Evolutionary conservation across 1,140 invertebrate genomes (phyloP).

Genomic region (Eupristina koningsbergeri): DNA sequence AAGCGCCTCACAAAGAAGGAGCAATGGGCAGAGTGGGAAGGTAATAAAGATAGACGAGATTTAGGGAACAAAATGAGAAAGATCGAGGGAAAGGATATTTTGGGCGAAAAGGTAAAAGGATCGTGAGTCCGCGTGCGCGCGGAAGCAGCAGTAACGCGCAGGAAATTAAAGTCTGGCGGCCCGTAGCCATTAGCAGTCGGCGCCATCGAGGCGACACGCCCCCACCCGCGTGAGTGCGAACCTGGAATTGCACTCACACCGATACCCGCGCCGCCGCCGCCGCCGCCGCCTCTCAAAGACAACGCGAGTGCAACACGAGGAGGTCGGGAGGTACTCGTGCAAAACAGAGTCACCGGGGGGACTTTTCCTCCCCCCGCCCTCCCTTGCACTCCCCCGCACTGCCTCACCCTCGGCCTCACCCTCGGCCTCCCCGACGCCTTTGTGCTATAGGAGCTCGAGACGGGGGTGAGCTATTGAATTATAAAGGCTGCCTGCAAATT

Average conservation of each 20-base stretch:
- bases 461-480: background rate
- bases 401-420: background rate
- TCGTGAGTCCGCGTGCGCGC: conserved; percentile 66
- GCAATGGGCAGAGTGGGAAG: background rate
- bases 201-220: conserved; percentile 74
- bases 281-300: conserved; percentile 65
- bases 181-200: conserved; percentile 73
- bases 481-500: conserved; percentile 15
- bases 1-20: background rate
- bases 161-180: conserved; percentile 74
- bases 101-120: conserved; percentile 68
- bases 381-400: background rate
- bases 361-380: background rate
- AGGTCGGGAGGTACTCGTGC: background rate
- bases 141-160: conserved; percentile 66
- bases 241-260: conserved; percentile 27
- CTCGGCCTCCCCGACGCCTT: background rate
- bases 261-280: too few relatives aligned
- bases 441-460: background rate
- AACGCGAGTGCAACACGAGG: conserved; percentile 56
- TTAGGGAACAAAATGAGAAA: conserved; percentile 39
- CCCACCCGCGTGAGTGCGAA: conserved; percentile 58
- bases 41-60: background rate
- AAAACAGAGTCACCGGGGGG: background rate
- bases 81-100: conserved; percentile 62